These are phyloP conservation scores for Drosophila gunungcola DNA, from an alignment of 1,140 invertebrate genomes.

Conservation along the genomic window DNA sequence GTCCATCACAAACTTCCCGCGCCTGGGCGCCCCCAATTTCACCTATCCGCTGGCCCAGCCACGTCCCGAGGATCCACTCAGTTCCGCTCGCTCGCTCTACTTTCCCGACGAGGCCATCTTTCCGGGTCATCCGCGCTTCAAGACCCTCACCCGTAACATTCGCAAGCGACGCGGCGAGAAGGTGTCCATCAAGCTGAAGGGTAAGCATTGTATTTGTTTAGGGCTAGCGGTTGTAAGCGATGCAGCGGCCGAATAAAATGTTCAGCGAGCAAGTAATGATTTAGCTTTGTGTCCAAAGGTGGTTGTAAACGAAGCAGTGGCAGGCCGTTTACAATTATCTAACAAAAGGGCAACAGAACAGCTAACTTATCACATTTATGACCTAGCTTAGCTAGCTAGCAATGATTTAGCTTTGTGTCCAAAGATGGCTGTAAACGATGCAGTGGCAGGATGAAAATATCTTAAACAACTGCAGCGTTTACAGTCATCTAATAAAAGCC, in stretches of 20 bases:
- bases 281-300: too few relatives aligned
- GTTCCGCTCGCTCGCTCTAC: constrained; percentile 94
- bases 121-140: constrained; percentile 97
- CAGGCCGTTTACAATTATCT: too few relatives aligned
- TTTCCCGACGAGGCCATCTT: constrained; percentile 98
- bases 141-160: constrained; percentile 97
- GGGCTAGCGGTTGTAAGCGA: neutral
- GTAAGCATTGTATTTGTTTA: constrained; percentile 86
- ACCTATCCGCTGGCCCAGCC: constrained; percentile 91
- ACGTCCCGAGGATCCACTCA: constrained; percentile 88
- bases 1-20: constrained; percentile 96
- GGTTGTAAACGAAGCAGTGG: too few relatives aligned
- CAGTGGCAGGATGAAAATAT: neutral
- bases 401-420: too few relatives aligned
- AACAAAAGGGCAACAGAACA: too few relatives aligned
- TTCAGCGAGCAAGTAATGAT: too few relatives aligned
- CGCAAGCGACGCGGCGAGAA: constrained; percentile 95
- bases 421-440: neutral
- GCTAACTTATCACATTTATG: too few relatives aligned
- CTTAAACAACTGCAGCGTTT: neutral
- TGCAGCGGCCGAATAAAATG: neutral
- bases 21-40: constrained; percentile 95
- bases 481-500: neutral
- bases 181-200: constrained; percentile 97
- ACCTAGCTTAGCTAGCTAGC: too few relatives aligned